Evolutionary conservation across 2,797 vertebrate species (phyloP), one percentile per base, ranked within the genome.

Genomic region (Thalassophryne amazonica): DNA sequence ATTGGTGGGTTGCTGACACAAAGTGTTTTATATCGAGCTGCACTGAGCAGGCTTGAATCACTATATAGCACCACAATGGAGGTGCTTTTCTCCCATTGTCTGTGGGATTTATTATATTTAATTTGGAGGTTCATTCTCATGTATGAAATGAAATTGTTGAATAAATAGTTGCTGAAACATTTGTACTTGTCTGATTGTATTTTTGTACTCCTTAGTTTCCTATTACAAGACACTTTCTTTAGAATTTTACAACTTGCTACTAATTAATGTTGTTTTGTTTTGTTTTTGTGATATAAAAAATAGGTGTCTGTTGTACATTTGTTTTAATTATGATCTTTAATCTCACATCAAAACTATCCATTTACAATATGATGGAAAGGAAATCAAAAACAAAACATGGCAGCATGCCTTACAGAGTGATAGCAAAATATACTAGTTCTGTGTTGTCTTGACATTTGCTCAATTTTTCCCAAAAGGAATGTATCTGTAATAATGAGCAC

Each of bases 61-160:
- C 58, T 63, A 64, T 63, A 63, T 41, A 51, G 60, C 79, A 62
- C 62, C 58, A 1, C 67, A 56, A 73, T 12, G 34, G 50, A 81
- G 74, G 63, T 67, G 63, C 75, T 73, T 80, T 61, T 65, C 49
- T 70, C 75, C 57, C 67, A 53, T 48, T 50, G 63, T 80, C 67
- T 60, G 54, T 74, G 71, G 69, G 73, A 71, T 78, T 81, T 77
- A 74, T 73, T 77, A 54, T 65, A 77, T 81, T 86, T 75, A 56
- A 76, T 87, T 88, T 84, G 82, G 79, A 86, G 75, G 60, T 75
- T 80, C 59, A 59, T 87, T 85, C 67, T 78, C 68, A 78, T 89
- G 84, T 88, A 86, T 84, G 77, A 80, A 81, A 88, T 85, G 63
- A 56, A 85, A 78, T 69, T 81, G 83, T 87, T 86, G 74, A 88